A percentile compares a stretch with the other conserved stretches of the same genome.
Conservation (phyloP, 1,140 invertebrate genomes). For the Asbolus verrucosus region DNA sequence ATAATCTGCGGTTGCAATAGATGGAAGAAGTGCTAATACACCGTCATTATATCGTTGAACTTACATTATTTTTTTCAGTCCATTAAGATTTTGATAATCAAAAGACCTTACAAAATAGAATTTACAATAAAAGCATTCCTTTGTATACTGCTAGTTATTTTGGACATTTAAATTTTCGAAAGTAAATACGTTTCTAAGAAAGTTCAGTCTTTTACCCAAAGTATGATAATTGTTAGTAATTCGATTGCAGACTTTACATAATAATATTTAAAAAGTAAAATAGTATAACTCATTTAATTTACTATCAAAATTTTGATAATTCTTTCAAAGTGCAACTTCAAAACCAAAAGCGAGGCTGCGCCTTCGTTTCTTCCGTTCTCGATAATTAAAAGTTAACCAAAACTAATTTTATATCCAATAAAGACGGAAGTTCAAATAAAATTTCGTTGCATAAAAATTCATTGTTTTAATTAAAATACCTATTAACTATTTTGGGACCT, state of each 20-base stretch:
- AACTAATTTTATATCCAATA: neutral
- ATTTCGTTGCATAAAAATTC: slow-evolving; percentile 32
- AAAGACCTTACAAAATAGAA: too few species aligned
- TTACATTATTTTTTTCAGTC: slow-evolving; percentile 21
- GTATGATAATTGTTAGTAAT: neutral
- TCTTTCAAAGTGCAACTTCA: too few species aligned
- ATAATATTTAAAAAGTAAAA: too few species aligned
- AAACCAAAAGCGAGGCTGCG: too few species aligned
- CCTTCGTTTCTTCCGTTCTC: too few species aligned
- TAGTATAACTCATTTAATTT: too few species aligned
- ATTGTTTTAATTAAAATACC: slow-evolving; percentile 4
- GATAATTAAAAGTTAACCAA: too few species aligned
- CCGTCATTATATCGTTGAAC: slow-evolving; percentile 24
- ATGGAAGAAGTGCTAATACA: slow-evolving; percentile 33
- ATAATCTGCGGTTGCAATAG: slow-evolving; percentile 31
- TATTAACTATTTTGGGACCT: neutral
- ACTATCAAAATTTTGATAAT: too few species aligned
- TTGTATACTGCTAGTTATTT: too few species aligned
- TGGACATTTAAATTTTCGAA: too few species aligned
- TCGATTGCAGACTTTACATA: neutral
- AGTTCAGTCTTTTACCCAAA: slow-evolving; percentile 19
- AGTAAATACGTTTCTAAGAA: slow-evolving; percentile 4
- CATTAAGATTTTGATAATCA: neutral
- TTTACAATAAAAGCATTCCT: too few species aligned
- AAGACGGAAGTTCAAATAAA: slow-evolving; percentile 11